Evolutionary conservation across 2,888 invertebrate species (phyloP), one percentile per base, ranked within the genome.

Genomic region (Acrobasis suavella): DNA sequence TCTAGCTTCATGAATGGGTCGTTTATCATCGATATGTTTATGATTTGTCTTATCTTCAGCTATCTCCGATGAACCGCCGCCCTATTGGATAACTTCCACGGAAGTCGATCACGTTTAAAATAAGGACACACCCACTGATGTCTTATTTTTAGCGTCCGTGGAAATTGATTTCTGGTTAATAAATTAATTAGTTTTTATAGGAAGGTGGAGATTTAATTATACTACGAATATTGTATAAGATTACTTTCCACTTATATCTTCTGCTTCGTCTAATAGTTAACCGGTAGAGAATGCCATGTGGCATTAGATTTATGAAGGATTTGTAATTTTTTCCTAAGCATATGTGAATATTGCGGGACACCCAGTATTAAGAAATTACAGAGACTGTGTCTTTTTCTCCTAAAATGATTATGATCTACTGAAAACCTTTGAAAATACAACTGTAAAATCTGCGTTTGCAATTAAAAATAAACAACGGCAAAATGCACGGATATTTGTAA

Each of bases 41-140:
- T 10, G 55, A 46, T 56, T 56, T 56, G 22, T 56, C 22, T 46
- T 56, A 56, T 56, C 56, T 22, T 17, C 17, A 22, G 14, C 42
- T 56, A 46, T 56, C 42, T 46, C 14, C 2, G 42, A 56, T 56
- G 42, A 39, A 56, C 46, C 39, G 56, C 56, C 22, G 56, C 56
- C 56, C 46, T 56, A 56, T 56, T 56, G 42, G 56, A 56, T 46
- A 56, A 56, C 56, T 22, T 42, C 56, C 56, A 56, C 56, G 56
- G 56, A 56, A 56, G 56, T 56, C 56, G 56, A 56, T 56, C 42
- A 42, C 22, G 10, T 46, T 39, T 46, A 56, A 56, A 56, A 56
- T 56, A 46, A 56, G 56, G 56, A 42, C 56, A 56, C 56, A 46
- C 56, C 56, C 56, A 56, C 46, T 16, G 42, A 42, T 42, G 14